Evolutionary conservation across 2,888 invertebrate species (phyloP).

Genomic region (Druceiella hillmani): DNA sequence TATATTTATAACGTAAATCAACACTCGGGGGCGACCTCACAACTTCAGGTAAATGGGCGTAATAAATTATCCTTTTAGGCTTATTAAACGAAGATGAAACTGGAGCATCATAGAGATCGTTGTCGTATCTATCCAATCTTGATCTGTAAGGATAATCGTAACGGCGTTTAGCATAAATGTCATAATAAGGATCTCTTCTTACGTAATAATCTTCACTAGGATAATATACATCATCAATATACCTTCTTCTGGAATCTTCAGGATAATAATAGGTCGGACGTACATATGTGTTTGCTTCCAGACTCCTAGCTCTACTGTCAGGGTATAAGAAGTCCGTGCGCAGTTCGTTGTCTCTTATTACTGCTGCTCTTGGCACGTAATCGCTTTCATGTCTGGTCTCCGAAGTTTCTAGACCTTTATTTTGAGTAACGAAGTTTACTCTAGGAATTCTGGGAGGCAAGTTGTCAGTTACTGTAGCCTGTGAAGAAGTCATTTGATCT

Average conservation of each 20-base stretch:
- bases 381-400: slow-evolving; percentile 50
- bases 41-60: slow-evolving; percentile 65
- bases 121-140: slow-evolving; percentile 42
- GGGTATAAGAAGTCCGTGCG: slow-evolving; percentile 47
- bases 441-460: slow-evolving; percentile 56
- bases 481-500: slow-evolving; percentile 47
- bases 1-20: slow-evolving; percentile 50
- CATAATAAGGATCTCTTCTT: slow-evolving; percentile 41
- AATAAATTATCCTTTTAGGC: slow-evolving; percentile 62
- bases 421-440: slow-evolving; percentile 63
- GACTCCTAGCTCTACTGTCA: slow-evolving; percentile 35
- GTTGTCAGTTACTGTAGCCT: slow-evolving; percentile 50
- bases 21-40: slow-evolving; percentile 56
- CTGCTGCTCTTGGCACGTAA: slow-evolving; percentile 38
- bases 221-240: slow-evolving; percentile 40
- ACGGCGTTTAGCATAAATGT: slow-evolving; percentile 32
- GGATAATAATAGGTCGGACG: slow-evolving; percentile 47
- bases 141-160: slow-evolving; percentile 30
- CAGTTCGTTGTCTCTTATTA: slow-evolving; percentile 33
- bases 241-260: slow-evolving; percentile 40
- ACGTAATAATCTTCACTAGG: slow-evolving; percentile 37
- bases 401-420: slow-evolving; percentile 46
- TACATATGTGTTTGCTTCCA: slow-evolving; percentile 42
- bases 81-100: slow-evolving; percentile 44
- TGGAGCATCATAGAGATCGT: slow-evolving; percentile 35